These are phyloP conservation scores for Labeo catla DNA, from an alignment of 2,113 vertebrate species.

Conservation along the genomic window DNA sequence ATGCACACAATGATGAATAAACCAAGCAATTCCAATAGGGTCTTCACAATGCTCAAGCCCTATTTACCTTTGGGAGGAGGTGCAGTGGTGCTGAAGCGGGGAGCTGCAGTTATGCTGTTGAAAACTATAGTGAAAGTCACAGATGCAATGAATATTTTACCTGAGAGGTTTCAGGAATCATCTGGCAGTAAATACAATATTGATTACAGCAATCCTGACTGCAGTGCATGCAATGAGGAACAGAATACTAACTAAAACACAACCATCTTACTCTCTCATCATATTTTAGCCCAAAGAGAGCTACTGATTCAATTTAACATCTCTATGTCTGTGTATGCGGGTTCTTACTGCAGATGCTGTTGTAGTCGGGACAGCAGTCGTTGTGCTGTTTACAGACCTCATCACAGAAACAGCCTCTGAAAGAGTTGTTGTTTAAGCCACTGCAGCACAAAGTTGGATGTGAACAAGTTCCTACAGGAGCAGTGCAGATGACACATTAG, in stretches of 20 bases:
- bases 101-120: not conserved
- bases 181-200: not conserved
- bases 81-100: not conserved
- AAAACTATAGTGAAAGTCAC: not conserved
- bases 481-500: not conserved
- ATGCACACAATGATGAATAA: too few relatives aligned
- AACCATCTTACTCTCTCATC: too few relatives aligned
- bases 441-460: not conserved
- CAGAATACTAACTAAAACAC: too few relatives aligned
- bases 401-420: slow-evolving; percentile 14
- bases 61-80: not conserved
- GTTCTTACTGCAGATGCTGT: slow-evolving; percentile 4
- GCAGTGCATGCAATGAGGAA: not conserved
- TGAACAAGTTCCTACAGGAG: not conserved
- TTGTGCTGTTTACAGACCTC: not conserved
- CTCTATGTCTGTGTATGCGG: too few relatives aligned
- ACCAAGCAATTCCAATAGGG: too few relatives aligned
- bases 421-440: fast-evolving
- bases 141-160: not conserved
- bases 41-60: too few relatives aligned
- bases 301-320: too few relatives aligned
- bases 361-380: not conserved
- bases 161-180: not conserved
- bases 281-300: too few relatives aligned
- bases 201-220: not conserved